phyloP scores from a whole-genome alignment of 2,888 invertebrate species.

The Spodoptera littoralis region DNA sequence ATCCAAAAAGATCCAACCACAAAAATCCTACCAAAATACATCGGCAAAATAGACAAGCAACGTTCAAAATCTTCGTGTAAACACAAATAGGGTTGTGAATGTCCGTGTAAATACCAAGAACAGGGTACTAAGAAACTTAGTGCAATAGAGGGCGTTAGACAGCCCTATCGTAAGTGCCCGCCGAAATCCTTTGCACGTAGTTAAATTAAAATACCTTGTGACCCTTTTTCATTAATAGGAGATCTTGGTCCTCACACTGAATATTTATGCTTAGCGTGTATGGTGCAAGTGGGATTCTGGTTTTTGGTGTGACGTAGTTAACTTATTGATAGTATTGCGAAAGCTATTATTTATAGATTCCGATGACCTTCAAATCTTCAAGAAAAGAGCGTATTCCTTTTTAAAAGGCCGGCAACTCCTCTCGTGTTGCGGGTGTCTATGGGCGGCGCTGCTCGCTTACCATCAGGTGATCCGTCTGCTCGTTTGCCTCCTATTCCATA shows the following conservation, averaged over 20 bases:
- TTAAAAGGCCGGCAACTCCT: too few species aligned
- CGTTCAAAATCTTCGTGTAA: constrained; percentile 9
- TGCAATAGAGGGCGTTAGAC: constrained; percentile 31
- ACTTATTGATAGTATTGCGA: too few species aligned
- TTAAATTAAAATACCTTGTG: constrained; percentile 89
- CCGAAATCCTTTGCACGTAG: constrained; percentile 87
- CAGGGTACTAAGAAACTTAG: constrained; percentile 18
- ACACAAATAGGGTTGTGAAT: constrained; percentile 13
- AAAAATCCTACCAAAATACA: background rate
- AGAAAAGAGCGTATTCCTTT: too few species aligned
- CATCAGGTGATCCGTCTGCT: too few species aligned
- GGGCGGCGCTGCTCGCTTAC: too few species aligned
- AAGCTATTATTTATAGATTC: too few species aligned
- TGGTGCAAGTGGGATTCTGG: constrained; percentile 56
- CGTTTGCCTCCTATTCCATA: too few species aligned
- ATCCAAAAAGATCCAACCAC: too few species aligned
- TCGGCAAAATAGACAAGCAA: background rate
- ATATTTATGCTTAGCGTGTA: constrained; percentile 80
- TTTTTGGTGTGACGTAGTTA: too few species aligned
- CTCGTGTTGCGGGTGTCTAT: too few species aligned
- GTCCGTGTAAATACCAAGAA: background rate
- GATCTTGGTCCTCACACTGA: constrained; percentile 86
- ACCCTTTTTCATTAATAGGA: constrained; percentile 89
- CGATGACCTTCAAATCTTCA: too few species aligned
- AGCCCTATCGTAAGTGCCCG: constrained; percentile 65